A percentile compares a stretch with the other conserved stretches of the same genome.
Evolutionary conservation across 2,113 vertebrate genomes (phyloP).

Genomic region (Odocoileus virginianus): DNA sequence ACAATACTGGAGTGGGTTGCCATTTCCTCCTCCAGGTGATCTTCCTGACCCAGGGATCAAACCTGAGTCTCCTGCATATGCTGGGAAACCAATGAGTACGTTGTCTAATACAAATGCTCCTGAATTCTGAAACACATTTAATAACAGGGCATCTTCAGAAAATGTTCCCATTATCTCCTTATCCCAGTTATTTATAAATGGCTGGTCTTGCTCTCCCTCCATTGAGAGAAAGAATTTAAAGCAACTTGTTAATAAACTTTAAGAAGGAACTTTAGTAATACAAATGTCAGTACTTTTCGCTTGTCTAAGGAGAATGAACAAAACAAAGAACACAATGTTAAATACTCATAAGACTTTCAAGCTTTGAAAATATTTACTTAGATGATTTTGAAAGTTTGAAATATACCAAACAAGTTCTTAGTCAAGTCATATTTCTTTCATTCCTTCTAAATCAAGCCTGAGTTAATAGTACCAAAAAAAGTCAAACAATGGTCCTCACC

Average conservation of each 20-base stretch:
- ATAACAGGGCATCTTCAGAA: background rate
- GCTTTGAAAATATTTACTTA: slow-evolving; percentile 33
- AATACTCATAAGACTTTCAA: background rate
- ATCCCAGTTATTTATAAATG: background rate
- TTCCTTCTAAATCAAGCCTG: background rate
- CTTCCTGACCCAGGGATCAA: background rate
- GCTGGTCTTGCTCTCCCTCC: background rate
- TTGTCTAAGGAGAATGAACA: background rate
- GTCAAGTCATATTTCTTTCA: background rate
- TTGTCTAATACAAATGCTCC: background rate
- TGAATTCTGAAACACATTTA: background rate
- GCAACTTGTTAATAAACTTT: background rate
- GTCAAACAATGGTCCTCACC: background rate
- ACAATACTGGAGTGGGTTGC: background rate
- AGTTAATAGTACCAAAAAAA: background rate
- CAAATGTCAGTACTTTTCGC: background rate
- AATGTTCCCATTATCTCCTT: background rate
- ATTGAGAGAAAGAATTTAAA: background rate
- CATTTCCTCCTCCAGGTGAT: background rate
- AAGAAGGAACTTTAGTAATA: background rate
- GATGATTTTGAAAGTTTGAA: slow-evolving; percentile 6
- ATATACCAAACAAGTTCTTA: background rate
- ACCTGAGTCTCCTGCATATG: background rate
- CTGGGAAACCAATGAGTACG: background rate
- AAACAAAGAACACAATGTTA: slow-evolving; percentile 6